Base-by-base conservation (phyloP, 2,797 vertebrate species). In the Acrossocheilus wenchowensis region DNA sequence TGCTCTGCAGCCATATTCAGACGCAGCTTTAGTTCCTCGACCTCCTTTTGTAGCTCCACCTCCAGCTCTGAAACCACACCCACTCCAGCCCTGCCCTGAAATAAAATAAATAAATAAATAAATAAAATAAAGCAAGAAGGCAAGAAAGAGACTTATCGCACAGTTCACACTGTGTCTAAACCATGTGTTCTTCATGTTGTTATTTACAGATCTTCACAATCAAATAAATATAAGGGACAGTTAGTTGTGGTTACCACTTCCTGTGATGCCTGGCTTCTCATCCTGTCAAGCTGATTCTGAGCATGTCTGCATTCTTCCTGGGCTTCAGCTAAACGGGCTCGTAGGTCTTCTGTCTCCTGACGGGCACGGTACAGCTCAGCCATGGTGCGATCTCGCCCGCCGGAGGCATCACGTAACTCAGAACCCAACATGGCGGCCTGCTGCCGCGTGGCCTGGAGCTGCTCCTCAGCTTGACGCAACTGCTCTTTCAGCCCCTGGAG, bases 1-100 rank as follows among this genome's bases (percentile, higher is more conserved):
- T 99, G 98, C 88, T 99, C 98, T 34, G 98, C 98, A 36, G 98
- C 98, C 98, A 99, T 99, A 90, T 99, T 97, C 75, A 99, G 96
- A 43, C 98, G 97, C 87, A 99, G 95, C 93, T 97, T 98, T 92
- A 99, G 94, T 92, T 99, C 98, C 94, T 99, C 98, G 90, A 99
- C 97, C 91, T 99, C 98, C 92, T 97, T 96, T 91, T 97, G 97
- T 50, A 99, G 94, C 82, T 99, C 98, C 0, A 96, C 98, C 92
- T 99, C 98, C 3, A 95, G 92, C 89, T 94, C 94, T 0, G 94
- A 93, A 80, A 91, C 94, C 78, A 95, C 91, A 48, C 89, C 91
- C 48, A 87, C 84, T 21, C 88, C 80, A 57, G 78, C 57, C 85
- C 3, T 88, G 73, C 52, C 87, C 78, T 94, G 71, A 48, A 57